Evolutionary conservation across 2,113 vertebrate species (phyloP), one percentile per base, ranked within the genome.

Genomic region (Misgurnus mizolepis): DNA sequence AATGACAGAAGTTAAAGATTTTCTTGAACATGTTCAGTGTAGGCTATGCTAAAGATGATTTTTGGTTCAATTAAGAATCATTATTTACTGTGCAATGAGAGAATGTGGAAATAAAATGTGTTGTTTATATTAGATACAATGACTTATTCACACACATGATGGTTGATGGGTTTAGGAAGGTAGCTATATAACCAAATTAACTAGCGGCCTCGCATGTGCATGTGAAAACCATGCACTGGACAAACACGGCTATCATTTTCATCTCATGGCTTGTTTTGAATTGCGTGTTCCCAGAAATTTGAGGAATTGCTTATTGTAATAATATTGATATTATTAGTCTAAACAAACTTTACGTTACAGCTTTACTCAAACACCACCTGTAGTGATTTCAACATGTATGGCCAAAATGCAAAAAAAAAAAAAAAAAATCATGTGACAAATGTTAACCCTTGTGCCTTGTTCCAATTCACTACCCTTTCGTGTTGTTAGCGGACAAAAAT

Each of bases 61-160:
- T 2, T 34, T 34, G 27, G 50, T 53, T 58, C 3, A 50, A 76
- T 75, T 40, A 83, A 56, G 67, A 64, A 73, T 72, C 53, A n/a
- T 66, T 45, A 60, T 76, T 68, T 18, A 70, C 34, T 62, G 41
- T 18, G 50, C n/a, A 85, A 61, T 69, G 81, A 81, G 83, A 83
- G 76, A 78, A 83, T 45, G 72, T 79, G 83, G 76, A 84, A 86
- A 88, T 83, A 87, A 77, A 85, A 83, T 74, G 80, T 69, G 53
- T 79, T 87, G 89, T 78, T 80, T 85, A 50, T 77, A 66, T 65
- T 62, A 53, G 43, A 80, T 84, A 92, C 89, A 93, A 89, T 87
- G 90, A 87, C 87, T 89, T 85, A 91, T 94, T 94, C 91, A 94
- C 90, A 88, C 81, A 85, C 86, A 86, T 22, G 80, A 87, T 86